Conservation (phyloP, 2,113 vertebrate genomes). For the Prochilodus magdalenae region DNA sequence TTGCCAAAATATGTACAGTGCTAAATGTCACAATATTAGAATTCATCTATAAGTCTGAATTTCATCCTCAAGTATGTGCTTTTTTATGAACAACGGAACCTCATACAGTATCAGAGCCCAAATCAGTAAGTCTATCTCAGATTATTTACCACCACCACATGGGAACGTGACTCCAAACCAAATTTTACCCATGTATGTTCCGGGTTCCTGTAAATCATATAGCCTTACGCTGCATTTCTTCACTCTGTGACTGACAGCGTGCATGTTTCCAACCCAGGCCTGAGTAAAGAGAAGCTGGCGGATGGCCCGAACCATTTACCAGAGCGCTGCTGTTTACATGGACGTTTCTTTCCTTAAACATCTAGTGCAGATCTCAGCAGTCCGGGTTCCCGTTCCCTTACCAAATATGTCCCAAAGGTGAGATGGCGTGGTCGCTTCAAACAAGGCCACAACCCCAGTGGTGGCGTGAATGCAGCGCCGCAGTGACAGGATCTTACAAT, state of each 20-base stretch:
- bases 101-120: too few relatives aligned
- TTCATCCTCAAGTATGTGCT: too few relatives aligned
- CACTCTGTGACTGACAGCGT: not conserved
- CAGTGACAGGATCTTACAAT: not conserved
- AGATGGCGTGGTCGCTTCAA: not conserved
- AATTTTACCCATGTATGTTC: not conserved
- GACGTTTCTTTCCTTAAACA: constrained; percentile 35
- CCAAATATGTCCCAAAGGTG: constrained; percentile 46
- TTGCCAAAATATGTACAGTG: too few relatives aligned
- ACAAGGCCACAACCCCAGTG: not conserved
- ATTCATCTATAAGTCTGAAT: too few relatives aligned
- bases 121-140: too few relatives aligned
- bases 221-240: not conserved
- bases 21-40: too few relatives aligned
- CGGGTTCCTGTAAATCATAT: not conserved
- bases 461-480: not conserved
- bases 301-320: constrained; percentile 17
- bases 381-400: not conserved
- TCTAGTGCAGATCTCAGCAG: constrained; percentile 9
- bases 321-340: constrained; percentile 24
- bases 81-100: too few relatives aligned
- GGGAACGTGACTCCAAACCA: not conserved
- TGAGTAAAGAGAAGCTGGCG: not conserved
- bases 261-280: not conserved
- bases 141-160: too few relatives aligned